Conservation (phyloP, 2,113 vertebrate species). For the Phrynocephalus versicolor region DNA sequence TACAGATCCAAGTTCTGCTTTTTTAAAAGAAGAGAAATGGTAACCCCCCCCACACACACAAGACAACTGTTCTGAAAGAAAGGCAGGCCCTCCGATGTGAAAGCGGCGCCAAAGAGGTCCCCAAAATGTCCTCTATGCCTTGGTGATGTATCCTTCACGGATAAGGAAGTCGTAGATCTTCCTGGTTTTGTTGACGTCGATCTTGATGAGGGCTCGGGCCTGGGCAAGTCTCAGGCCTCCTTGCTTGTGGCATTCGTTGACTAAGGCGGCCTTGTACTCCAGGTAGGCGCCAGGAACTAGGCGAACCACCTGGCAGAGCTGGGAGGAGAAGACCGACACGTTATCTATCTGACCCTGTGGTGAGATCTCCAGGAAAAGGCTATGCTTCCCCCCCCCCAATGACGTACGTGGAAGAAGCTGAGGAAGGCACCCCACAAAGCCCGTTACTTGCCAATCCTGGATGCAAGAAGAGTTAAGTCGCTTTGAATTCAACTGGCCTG, state of each 20-base stretch:
- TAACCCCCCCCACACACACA: slow-evolving; percentile 23
- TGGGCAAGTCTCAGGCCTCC: slow-evolving; percentile 94
- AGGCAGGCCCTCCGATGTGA: not conserved
- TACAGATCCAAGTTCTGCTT: slow-evolving; percentile 31
- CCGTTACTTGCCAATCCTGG: no score
- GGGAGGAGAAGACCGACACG: slow-evolving; percentile 69
- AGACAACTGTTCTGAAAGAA: not conserved
- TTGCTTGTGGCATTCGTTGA: slow-evolving; percentile 94
- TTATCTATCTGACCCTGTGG: no score
- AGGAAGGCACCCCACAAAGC: not conserved
- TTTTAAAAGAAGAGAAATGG: slow-evolving; percentile 34
- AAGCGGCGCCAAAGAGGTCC: not conserved
- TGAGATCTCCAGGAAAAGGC: slow-evolving; percentile 30
- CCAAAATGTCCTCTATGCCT: slow-evolving; percentile 76
- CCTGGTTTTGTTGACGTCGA: slow-evolving; percentile 98
- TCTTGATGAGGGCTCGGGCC: slow-evolving; percentile 97
- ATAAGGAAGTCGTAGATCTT: slow-evolving; percentile 99
- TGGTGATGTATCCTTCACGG: slow-evolving; percentile 95
- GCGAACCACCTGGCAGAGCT: slow-evolving; percentile 98
- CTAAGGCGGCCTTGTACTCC: slow-evolving; percentile 95
- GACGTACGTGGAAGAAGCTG: not conserved
- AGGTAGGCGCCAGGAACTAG: slow-evolving; percentile 97
- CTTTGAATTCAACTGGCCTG: no score
- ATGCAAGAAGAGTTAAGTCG: not conserved
- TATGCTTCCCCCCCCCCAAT: not conserved